Evolutionary conservation across 1,140 invertebrate species (phyloP), one percentile per base, ranked within the genome.

Genomic region (Coenobita brevimanus): DNA sequence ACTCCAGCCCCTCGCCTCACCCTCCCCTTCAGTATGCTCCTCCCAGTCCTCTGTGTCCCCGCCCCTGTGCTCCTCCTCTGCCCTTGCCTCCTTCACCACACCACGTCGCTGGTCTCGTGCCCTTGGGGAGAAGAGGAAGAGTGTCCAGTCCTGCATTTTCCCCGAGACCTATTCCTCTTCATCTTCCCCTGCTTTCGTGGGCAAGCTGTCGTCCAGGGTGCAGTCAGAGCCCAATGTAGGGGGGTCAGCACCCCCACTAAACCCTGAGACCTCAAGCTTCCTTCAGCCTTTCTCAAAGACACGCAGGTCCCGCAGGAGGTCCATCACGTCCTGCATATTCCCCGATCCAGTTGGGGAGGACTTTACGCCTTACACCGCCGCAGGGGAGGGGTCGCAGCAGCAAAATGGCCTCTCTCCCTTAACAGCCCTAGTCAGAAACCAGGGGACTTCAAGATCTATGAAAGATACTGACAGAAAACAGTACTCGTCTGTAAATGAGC

Each of bases 121-220:
- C 8, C 43, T 73, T 0, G 62, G 33, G 0, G 43, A 73, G 27
- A 73, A 50, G 67, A 46, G 81, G 67, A 83, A 41, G 30, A 83
- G 21, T 13, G 36, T 73, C 21, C 81, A 83, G 64, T 83, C 81
- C 1, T 83, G 67, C 33, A 83, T 83, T 6, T 83, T 83, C 67
- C 81, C 81, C 17, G 50, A 50, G 13, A 1, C 81, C 24, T 57
- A 27, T 2, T 38, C 67, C 2, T 38, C 17, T n/a, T 17, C 43
- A 0, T 38, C 81, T 3, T 38, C 17, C 24, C 33, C 43, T 0
- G 30, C 67, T 21, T 27, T 73, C 67, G 24, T 41, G 1, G 64
- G 27, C 21, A 73, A 57, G 17, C 36, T 83, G 67, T 54, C 81
- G 0, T 30, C 81, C 43, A 83, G 67, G 33, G 81, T 83, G 4